Percentiles rank a stretch among this genome's conserved stretches.
Conservation (phyloP, 2,113 vertebrate species). For the Danionella cerebrum region DNA sequence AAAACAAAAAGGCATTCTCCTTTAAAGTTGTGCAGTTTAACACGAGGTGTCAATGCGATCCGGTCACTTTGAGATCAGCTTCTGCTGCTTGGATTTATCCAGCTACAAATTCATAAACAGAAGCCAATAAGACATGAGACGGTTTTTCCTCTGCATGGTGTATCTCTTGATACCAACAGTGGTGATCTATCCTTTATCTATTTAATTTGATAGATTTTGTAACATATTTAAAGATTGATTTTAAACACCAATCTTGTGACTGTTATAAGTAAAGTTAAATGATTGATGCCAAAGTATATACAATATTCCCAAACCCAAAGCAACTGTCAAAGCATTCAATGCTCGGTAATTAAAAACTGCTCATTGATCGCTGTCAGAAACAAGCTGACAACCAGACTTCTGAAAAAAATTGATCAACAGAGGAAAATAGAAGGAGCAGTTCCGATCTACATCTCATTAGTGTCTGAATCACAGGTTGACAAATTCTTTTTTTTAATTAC, state of each 20-base stretch:
- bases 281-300: not conserved
- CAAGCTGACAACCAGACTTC: constrained; percentile 10
- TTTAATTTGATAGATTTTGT: too few species aligned
- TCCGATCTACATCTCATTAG: not conserved
- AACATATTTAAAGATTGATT: not conserved
- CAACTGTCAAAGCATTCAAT: not conserved
- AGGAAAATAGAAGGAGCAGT: not conserved
- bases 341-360: not conserved
- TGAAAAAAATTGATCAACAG: constrained; percentile 1
- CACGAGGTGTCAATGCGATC: too few species aligned
- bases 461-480: not conserved
- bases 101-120: too few species aligned
- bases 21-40: too few species aligned
- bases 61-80: too few species aligned
- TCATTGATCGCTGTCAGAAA: not conserved
- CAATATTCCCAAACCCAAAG: not conserved
- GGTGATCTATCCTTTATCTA: too few species aligned
- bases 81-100: too few species aligned
- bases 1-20: too few species aligned
- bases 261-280: not conserved
- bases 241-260: not conserved
- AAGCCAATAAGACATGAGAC: too few species aligned
- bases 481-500: not conserved
- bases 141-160: too few species aligned
- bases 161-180: too few species aligned